Conservation (phyloP, 2,113 vertebrate species). For the Callospermophilus lateralis region DNA sequence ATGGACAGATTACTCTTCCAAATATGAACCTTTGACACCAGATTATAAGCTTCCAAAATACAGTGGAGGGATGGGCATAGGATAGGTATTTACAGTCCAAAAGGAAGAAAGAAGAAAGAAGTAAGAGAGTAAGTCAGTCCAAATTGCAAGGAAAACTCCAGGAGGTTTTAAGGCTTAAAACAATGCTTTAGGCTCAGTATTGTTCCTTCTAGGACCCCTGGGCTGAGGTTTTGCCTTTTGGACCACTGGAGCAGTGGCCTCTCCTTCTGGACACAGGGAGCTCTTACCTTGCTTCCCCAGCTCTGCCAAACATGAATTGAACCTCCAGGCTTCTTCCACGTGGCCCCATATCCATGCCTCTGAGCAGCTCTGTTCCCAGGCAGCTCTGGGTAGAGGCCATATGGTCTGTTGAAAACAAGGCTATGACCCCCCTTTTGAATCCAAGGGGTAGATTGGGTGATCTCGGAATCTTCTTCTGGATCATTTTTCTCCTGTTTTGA, state of each 20-base stretch:
- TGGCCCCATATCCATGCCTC: not conserved
- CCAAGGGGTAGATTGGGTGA: not conserved
- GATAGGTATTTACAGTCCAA: not conserved
- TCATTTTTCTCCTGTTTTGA: not conserved
- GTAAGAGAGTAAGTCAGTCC: not conserved
- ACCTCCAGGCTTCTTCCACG: not conserved
- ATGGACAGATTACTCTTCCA: not conserved
- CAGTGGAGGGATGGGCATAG: not conserved
- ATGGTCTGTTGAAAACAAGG: not conserved
- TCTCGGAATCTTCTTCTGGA: not conserved
- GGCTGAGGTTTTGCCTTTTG: not conserved
- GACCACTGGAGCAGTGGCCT: not conserved
- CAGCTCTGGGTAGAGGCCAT: not conserved
- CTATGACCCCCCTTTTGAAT: not conserved
- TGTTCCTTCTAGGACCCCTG: not conserved
- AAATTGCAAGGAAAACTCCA: not conserved
- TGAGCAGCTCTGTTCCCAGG: not conserved
- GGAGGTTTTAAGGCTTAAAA: not conserved
- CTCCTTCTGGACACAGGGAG: not conserved
- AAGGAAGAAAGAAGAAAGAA: not conserved
- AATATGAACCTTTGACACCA: not conserved
- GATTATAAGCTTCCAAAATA: not conserved
- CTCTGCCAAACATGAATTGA: not conserved
- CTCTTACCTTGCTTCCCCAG: not conserved
- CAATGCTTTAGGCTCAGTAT: not conserved